Base-by-base conservation (phyloP, 1,140 invertebrate species). In the Marisa cornuarietis region DNA sequence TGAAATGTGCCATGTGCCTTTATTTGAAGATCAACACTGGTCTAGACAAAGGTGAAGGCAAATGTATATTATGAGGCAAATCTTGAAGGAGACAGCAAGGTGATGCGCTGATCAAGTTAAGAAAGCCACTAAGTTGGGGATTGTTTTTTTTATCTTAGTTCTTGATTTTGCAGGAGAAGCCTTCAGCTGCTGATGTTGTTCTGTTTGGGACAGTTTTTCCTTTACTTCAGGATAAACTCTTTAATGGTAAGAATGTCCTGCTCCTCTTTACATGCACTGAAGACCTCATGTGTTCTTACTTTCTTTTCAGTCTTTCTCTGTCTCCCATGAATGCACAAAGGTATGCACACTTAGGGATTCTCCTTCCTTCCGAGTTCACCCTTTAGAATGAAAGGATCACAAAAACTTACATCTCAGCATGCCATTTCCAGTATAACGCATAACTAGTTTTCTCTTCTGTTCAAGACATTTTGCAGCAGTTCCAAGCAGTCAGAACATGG, bases 131-230 rank as follows among this genome's bases (percentile, higher is more conserved):
- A 2, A 42, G 31, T 42, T 42, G 31, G 31, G 6, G 82, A 71
- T 65, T 31, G 9, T 0, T 42, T 31, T 18, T 7, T 62, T 26
- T 9, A 22, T 62, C 20, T 49, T n/a, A 22, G 71, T 31, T 13
- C 6, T 16, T 16, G 20, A 42, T 11, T 72, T 72, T 72, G 22
- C 74, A 83, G 83, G 72, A 73, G 52, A 49, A 78, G 52, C 20
- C 83, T 54, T 42, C 71, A 51, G 24, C 54, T 20, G 76, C 78
- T 71, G 82, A 85, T 65, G 66, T 83, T 7, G 66, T 66, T 52
- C 71, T 84, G 18, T 84, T 82, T 78, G 68, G 79, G 49, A 74
- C 81, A 49, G 20, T 84, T 9, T 84, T 79, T 82, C 83, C 81
- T 16, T 71, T 83, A 13, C 24, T 81, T 18, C 69, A 58, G 31